phyloP scores from a whole-genome alignment of 2,888 invertebrate genomes.

The Apoda limacodes region DNA sequence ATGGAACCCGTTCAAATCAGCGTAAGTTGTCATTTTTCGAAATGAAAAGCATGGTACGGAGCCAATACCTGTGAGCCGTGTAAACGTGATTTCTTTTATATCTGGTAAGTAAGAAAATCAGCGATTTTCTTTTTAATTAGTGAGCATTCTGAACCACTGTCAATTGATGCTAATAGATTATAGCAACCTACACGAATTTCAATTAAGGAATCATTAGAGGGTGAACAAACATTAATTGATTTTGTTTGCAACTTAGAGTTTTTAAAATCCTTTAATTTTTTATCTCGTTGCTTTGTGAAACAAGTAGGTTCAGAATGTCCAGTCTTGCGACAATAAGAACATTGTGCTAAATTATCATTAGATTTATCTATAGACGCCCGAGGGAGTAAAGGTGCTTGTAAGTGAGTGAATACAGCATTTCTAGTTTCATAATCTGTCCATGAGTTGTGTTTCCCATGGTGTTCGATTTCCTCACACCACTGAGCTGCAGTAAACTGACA shows the following conservation, averaged over 20 bases:
- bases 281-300: no score
- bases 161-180: no score
- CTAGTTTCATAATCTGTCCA: constrained; percentile 16
- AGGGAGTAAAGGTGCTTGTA: no score
- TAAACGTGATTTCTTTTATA: constrained; percentile 7
- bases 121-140: constrained; percentile 22
- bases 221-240: no score
- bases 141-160: constrained; percentile 27
- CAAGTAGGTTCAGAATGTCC: no score
- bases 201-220: no score
- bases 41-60: background rate
- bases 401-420: constrained; percentile 11
- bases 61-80: constrained; percentile 10
- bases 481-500: constrained; percentile 16
- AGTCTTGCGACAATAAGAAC: no score
- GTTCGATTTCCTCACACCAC: constrained; percentile 19
- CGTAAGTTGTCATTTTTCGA: background rate
- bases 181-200: no score
- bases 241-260: no score
- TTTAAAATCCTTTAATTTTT: no score
- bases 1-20: constrained; percentile 9
- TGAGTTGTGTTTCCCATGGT: constrained; percentile 7
- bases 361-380: no score
- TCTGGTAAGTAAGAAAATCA: constrained; percentile 19
- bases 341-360: no score